Percentiles rank a stretch among this genome's conserved stretches.
Evolutionary conservation across 2,888 invertebrate species (phyloP).

Genomic region (Melinaea menophilus): DNA sequence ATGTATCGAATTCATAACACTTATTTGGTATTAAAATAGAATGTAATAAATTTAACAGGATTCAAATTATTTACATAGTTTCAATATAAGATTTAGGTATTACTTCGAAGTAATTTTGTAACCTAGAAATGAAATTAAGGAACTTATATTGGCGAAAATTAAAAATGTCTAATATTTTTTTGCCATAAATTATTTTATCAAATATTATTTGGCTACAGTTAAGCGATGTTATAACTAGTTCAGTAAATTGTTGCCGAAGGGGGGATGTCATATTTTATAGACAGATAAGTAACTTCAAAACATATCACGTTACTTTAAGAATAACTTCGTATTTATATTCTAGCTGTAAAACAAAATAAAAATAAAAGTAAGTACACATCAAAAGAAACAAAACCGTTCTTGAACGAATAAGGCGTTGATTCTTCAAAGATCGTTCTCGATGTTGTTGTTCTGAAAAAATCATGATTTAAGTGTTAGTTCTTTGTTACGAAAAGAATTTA

Average conservation of each 20-base stretch:
- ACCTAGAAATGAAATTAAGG: not conserved
- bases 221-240: no score
- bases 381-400: not conserved
- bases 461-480: not conserved
- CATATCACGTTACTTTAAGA: not conserved
- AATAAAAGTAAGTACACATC: not conserved
- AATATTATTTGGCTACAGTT: no score
- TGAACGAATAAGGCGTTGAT: slow-evolving; percentile 23
- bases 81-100: slow-evolving; percentile 31
- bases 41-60: slow-evolving; percentile 76
- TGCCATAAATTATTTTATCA: no score
- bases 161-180: no score
- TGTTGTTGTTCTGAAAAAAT: slow-evolving; percentile 7
- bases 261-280: no score
- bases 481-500: no score
- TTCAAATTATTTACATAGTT: slow-evolving; percentile 73
- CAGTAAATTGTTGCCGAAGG: no score
- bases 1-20: slow-evolving; percentile 73
- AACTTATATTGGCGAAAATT: no score
- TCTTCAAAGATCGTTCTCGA: slow-evolving; percentile 17
- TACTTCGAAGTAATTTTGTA: slow-evolving; percentile 9
- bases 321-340: slow-evolving; percentile 1
- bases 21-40: slow-evolving; percentile 75
- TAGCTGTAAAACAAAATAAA: not conserved
- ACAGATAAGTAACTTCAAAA: not conserved